Percentiles rank a stretch among this genome's conserved stretches.
Evolutionary conservation across 2,888 invertebrate genomes (phyloP).

Genomic region (Drosophila lutescens): DNA sequence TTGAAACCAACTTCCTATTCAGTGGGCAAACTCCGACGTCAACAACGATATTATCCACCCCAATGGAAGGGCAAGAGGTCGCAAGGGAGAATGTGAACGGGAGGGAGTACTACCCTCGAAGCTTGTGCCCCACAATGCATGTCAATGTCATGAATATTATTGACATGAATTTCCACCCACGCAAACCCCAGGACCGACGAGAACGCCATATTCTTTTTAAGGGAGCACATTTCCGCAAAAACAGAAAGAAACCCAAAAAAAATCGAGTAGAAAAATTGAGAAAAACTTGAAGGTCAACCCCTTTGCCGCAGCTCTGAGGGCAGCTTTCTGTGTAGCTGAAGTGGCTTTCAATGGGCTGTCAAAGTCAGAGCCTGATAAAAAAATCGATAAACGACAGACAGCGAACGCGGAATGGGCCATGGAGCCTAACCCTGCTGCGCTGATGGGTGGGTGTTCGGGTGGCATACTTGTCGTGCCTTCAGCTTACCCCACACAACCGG

Average conservation of each 20-base stretch:
- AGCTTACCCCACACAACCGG: conserved; percentile 2
- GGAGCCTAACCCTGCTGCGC: conserved; percentile 42
- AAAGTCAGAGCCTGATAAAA: conserved; percentile 72
- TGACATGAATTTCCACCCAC: conserved; percentile 70
- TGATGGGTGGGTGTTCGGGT: conserved; percentile 41
- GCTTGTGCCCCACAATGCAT: conserved; percentile 71
- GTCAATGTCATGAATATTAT: conserved; percentile 80
- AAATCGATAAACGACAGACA: conserved; percentile 68
- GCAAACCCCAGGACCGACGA: conserved; percentile 11
- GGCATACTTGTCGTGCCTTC: conserved; percentile 48
- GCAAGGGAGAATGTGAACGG: conserved; percentile 1
- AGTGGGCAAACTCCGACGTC: conserved; percentile 50
- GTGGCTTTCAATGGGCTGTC: conserved; percentile 52
- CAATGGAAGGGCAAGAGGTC: not conserved
- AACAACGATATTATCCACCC: conserved; percentile 28
- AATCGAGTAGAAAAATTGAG: not conserved
- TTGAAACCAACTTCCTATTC: conserved; percentile 72
- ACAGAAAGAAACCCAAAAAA: conserved; percentile 13
- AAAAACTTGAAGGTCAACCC: conserved; percentile 72
- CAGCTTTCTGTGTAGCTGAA: conserved; percentile 25
- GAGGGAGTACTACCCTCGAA: conserved; percentile 18
- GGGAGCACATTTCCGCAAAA: conserved; percentile 50
- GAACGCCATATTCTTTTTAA: conserved; percentile 55
- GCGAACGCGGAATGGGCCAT: conserved; percentile 9
- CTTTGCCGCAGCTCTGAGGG: conserved; percentile 51